These are phyloP conservation scores for Catharus bicknelli DNA, from an alignment of 2,113 vertebrate genomes.

Conservation along the genomic window DNA sequence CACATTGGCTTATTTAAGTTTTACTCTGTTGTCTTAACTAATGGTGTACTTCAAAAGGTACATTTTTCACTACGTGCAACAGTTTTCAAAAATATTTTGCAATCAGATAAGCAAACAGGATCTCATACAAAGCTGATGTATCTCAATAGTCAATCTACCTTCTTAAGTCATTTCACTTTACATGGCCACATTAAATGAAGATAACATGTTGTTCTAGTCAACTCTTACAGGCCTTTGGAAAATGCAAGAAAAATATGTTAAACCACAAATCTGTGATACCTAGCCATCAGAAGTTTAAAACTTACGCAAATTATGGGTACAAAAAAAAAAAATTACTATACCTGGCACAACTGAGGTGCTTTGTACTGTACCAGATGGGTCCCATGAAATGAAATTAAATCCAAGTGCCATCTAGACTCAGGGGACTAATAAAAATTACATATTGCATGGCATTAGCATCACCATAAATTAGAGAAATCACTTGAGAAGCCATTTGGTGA, in stretches of 20 bases:
- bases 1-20: not conserved
- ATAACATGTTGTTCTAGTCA: not conserved
- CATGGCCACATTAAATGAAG: fast-evolving
- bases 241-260: not conserved
- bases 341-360: not conserved
- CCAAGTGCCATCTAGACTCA: not conserved
- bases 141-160: not conserved
- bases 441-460: not conserved
- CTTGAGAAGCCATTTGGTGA: not conserved
- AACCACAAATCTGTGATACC: not conserved
- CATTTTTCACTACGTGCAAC: fast-evolving
- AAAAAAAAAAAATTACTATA: not conserved
- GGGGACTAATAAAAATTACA: not conserved
- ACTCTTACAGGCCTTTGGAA: not conserved
- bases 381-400: not conserved
- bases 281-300: not conserved
- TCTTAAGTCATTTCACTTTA: not conserved
- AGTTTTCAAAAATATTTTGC: not conserved
- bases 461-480: not conserved
- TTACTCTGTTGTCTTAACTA: not conserved
- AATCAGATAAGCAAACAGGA: not conserved
- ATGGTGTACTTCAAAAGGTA: not conserved
- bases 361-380: not conserved
- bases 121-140: not conserved
- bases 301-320: not conserved